Evolutionary conservation across 30 jellyfish, hydroid and myxozoan species (phyloP).

Genomic region (Morbakka virulenta): DNA sequence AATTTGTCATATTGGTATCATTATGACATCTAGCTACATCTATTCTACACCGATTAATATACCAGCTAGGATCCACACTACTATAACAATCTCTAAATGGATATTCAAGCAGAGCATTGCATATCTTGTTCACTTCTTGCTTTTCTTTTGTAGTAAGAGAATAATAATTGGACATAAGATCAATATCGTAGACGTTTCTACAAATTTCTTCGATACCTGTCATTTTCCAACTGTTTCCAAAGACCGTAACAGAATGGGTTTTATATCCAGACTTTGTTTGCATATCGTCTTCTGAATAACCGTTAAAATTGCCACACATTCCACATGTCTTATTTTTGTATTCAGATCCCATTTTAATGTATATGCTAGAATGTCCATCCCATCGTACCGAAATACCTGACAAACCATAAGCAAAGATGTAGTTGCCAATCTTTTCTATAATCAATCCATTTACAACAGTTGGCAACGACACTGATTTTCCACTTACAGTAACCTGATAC

Average conservation of each 20-base stretch:
- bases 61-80: slow-evolving; percentile 5
- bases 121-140: background rate
- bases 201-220: slow-evolving; percentile 55
- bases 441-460: slow-evolving; percentile 11
- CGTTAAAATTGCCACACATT: slow-evolving; percentile 80
- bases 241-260: slow-evolving; percentile 15
- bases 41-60: slow-evolving; percentile 40
- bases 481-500: slow-evolving; percentile 39
- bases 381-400: slow-evolving; percentile 56
- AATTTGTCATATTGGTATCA: background rate
- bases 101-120: slow-evolving; percentile 16
- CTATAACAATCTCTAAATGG: slow-evolving; percentile 39
- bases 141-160: background rate
- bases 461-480: slow-evolving; percentile 46
- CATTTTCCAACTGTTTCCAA: slow-evolving; percentile 76
- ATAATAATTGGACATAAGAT: slow-evolving; percentile 1
- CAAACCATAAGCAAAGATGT: slow-evolving; percentile 57
- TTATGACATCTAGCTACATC: slow-evolving; percentile 60
- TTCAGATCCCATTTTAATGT: slow-evolving; percentile 40
- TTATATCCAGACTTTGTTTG: slow-evolving; percentile 18
- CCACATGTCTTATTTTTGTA: slow-evolving; percentile 83
- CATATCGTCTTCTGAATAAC: slow-evolving; percentile 50
- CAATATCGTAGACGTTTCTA: slow-evolving; percentile 15
- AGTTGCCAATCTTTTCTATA: slow-evolving; percentile 58
- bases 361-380: slow-evolving; percentile 73